Evolutionary conservation across 2,888 invertebrate genomes (phyloP).

Genomic region (Agriopis leucophaearia): DNA sequence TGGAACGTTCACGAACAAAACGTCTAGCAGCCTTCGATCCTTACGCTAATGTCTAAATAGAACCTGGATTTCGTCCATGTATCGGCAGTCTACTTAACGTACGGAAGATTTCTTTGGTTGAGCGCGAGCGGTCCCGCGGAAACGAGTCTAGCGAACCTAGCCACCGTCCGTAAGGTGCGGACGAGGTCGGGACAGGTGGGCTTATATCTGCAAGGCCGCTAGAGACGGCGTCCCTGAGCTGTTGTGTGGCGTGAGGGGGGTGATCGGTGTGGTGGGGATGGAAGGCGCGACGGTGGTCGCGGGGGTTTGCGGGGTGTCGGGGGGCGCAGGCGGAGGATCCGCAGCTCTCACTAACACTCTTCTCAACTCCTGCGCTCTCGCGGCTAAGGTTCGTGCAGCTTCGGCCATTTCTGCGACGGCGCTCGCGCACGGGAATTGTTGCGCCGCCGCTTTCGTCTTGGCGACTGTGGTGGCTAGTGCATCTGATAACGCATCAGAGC

Average conservation of each 20-base stretch:
- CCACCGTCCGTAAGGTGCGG: constrained; percentile 44
- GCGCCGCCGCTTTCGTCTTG: constrained; percentile 96
- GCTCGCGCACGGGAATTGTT: constrained; percentile 95
- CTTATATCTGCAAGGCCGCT: constrained; percentile 74
- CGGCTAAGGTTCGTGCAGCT: constrained; percentile 94
- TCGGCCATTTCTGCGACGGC: constrained; percentile 98
- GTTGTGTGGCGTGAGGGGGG: constrained; percentile 72
- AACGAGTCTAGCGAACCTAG: constrained; percentile 59
- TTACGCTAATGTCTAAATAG: constrained; percentile 72
- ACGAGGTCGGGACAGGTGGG: constrained; percentile 38
- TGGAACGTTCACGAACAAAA: constrained; percentile 61
- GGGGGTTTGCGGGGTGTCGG: constrained; percentile 67
- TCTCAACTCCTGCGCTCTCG: constrained; percentile 93
- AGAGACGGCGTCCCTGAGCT: constrained; percentile 64
- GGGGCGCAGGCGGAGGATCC: constrained; percentile 67
- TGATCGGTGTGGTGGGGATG: constrained; percentile 68
- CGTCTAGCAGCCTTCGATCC: constrained; percentile 74
- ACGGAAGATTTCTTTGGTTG: constrained; percentile 75
- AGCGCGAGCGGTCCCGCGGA: constrained; percentile 50
- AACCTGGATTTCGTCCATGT: constrained; percentile 65
- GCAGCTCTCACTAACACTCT: constrained; percentile 91
- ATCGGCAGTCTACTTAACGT: constrained; percentile 64
- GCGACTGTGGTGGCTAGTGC: constrained; percentile 93
- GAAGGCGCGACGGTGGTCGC: constrained; percentile 71
- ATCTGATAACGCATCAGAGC: constrained; percentile 93